Base-by-base conservation (phyloP, 2,113 vertebrate genomes). In the Nothobranchius furzeri region DNA sequence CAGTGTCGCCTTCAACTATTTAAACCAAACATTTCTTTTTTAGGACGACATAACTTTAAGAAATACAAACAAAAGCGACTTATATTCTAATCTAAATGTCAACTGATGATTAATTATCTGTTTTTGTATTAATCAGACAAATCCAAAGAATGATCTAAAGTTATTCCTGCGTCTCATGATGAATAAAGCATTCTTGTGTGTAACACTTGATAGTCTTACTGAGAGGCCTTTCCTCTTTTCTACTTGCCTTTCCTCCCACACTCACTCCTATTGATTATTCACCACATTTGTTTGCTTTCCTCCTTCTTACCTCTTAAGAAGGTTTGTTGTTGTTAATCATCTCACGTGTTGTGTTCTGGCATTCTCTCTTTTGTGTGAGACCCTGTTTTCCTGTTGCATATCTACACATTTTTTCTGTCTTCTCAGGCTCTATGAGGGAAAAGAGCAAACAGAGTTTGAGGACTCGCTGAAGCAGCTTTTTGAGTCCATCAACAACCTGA, bases 401-500 rank as follows among this genome's bases (percentile, higher is more conserved):
- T 61, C 20, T 49, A 69, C 69, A 64, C 57, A 48, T 57, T 56
- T 55, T 14, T 66, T 45, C 25, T 64, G 25, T 2, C 35, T 37
- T 45, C 30, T 51, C 54, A 99, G 98, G 83, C 84, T 99, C 5
- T 99, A 99, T 36, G 98, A 98, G 87, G 96, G 96, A 70, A 98
- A 97, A 84, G 97, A 98, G 84, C 95, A 98, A 90, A 90, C 79
- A 0, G 96, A 98, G 82, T 99, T 99, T 91, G 97, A 99, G 86
- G 95, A 96, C 76, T 97, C 96, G 3, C 94, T 99, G 92, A 95
- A 93, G 74, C 92, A 88, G 37, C 95, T 99, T 72, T 99, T 99
- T 88, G 95, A 98, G 88, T 98, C 98, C 73, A 98, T 99, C 90
- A 99, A 97, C 92, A 96, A 92, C 61, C 86, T 99, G 88, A 99